Percentiles rank a stretch among this genome's conserved stretches.
Evolutionary conservation across 2,113 vertebrate species (phyloP).

Genomic region (Piprites chloris): DNA sequence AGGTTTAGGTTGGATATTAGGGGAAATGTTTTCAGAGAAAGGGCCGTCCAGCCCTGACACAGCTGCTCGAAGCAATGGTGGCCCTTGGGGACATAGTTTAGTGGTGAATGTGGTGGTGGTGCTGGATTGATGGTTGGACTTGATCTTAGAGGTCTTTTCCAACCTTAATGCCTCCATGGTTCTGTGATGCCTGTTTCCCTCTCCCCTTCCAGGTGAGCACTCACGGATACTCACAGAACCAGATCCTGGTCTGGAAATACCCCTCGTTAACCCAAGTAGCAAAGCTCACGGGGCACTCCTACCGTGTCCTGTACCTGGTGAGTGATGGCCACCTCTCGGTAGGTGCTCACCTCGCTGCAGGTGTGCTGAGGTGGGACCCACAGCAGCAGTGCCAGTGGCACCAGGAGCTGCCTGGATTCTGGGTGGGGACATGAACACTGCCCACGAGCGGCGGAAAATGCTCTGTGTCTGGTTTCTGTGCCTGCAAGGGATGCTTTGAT

Average conservation of each 20-base stretch:
- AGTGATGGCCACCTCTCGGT: neutral
- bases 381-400: neutral
- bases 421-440: neutral
- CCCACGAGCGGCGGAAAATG: neutral
- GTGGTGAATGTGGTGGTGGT: neutral
- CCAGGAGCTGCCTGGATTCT: neutral
- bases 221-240: constrained; percentile 98
- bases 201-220: constrained; percentile 87
- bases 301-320: constrained; percentile 95
- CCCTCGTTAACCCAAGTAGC: constrained; percentile 96
- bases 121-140: neutral
- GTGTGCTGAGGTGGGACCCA: neutral
- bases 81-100: neutral
- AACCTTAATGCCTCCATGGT: neutral
- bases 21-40: neutral
- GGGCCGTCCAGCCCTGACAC: neutral
- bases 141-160: neutral
- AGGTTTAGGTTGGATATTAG: neutral
- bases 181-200: accelerated
- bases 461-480: neutral
- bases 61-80: neutral
- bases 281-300: constrained; percentile 96
- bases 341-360: neutral
- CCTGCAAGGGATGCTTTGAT: neutral
- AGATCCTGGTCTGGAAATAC: constrained; percentile 99